Percentiles rank a stretch among this genome's conserved stretches.
These are phyloP conservation scores for Leptinotarsa undecemlineata DNA, from an alignment of 1,140 invertebrate genomes.

Conservation along the genomic window DNA sequence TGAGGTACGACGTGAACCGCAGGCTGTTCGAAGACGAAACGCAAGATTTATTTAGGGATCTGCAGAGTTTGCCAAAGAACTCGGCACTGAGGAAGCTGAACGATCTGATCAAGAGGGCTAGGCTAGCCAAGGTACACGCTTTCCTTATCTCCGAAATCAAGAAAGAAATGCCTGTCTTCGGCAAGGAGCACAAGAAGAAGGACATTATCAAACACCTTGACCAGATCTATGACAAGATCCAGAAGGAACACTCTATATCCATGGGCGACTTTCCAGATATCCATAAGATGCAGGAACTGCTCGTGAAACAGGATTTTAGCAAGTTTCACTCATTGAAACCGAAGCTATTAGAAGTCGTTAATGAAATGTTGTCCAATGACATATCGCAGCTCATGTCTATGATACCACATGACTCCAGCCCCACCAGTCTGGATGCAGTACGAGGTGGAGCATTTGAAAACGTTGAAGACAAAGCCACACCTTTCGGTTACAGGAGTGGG, in stretches of 20 bases:
- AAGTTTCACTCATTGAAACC: constrained; percentile 75
- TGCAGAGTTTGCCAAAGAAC: constrained; percentile 74
- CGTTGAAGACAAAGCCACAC: constrained; percentile 81
- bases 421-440: constrained; percentile 26
- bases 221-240: constrained; percentile 70
- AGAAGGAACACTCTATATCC: constrained; percentile 72
- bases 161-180: constrained; percentile 65
- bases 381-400: constrained; percentile 74
- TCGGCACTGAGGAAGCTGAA: constrained; percentile 79
- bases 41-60: constrained; percentile 75
- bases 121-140: constrained; percentile 81
- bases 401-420: constrained; percentile 65
- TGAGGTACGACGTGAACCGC: constrained; percentile 64
- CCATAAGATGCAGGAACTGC: constrained; percentile 75
- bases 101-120: constrained; percentile 77
- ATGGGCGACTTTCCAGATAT: constrained; percentile 78
- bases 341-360: constrained; percentile 71
- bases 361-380: constrained; percentile 76
- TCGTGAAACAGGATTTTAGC: constrained; percentile 77
- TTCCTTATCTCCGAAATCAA: constrained; percentile 79
- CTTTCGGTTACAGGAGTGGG: constrained; percentile 93
- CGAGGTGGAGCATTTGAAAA: constrained; percentile 89
- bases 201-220: constrained; percentile 81
- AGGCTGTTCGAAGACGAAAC: constrained; percentile 76
- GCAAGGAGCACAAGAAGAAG: constrained; percentile 81